Conservation (phyloP, 2,888 invertebrate genomes). For the Chymomyza fuscimana region DNA sequence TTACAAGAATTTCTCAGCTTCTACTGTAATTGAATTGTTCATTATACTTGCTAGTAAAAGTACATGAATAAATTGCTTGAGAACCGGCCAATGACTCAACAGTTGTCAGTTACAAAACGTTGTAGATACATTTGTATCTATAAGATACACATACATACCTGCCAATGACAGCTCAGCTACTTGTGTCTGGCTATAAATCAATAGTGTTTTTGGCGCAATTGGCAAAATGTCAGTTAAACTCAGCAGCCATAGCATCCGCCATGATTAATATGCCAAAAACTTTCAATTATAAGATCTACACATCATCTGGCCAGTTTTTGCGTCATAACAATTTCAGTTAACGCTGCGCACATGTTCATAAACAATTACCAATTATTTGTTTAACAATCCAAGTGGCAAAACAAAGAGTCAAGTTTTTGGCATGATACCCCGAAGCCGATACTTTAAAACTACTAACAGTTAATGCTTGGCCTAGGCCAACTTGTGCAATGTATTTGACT, state of each 20-base stretch:
- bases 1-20: conserved; percentile 49
- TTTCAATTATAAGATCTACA: conserved; percentile 40
- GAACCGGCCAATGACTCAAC: conserved; percentile 52
- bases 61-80: conserved; percentile 26
- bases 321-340: conserved; percentile 53
- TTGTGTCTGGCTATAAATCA: conserved; percentile 48
- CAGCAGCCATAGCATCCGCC: conserved; percentile 18
- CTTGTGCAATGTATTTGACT: conserved; percentile 53
- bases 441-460: conserved; percentile 32
- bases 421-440: conserved; percentile 23
- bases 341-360: conserved; percentile 27
- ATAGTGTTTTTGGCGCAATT: conserved; percentile 40
- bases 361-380: conserved; percentile 40
- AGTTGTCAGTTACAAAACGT: conserved; percentile 30
- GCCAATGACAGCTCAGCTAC: conserved; percentile 38
- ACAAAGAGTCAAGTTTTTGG: conserved; percentile 20
- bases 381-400: conserved; percentile 31
- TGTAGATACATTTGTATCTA: conserved; percentile 52
- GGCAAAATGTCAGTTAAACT: conserved; percentile 8
- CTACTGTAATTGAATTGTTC: conserved; percentile 67
- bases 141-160: background rate
- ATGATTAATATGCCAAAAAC: conserved; percentile 45
- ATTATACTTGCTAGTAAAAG: conserved; percentile 38
- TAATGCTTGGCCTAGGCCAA: conserved; percentile 23
- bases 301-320: conserved; percentile 60